phyloP scores from a whole-genome alignment of 1,140 invertebrate genomes.

The Spodoptera litura region DNA sequence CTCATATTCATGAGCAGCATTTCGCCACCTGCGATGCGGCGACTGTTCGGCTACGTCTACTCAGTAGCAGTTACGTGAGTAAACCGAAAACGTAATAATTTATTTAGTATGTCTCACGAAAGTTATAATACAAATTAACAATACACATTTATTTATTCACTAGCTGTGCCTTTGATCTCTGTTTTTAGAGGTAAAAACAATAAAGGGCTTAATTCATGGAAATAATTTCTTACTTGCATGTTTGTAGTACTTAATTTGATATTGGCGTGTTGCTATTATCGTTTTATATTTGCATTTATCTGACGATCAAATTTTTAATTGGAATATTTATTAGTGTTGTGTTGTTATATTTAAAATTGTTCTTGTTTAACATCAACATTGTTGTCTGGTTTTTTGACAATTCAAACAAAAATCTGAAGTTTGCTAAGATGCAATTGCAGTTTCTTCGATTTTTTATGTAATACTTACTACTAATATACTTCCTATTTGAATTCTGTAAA shows the following conservation, averaged over 20 bases:
- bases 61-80: too few relatives aligned
- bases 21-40: too few relatives aligned
- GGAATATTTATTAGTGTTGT: conserved; percentile 12
- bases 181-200: conserved; percentile 12
- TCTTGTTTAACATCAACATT: conserved; percentile 1
- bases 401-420: not conserved
- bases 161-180: conserved; percentile 46
- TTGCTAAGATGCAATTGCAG: not conserved
- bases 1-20: too few relatives aligned
- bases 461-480: not conserved
- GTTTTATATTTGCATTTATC: conserved; percentile 35
- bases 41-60: too few relatives aligned
- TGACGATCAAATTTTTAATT: conserved; percentile 36
- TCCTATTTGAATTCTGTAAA: conserved; percentile 16
- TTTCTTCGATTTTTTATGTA: not conserved
- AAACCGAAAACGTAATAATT: too few relatives aligned
- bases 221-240: conserved; percentile 10
- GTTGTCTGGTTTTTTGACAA: not conserved
- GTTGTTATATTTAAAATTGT: conserved; percentile 1
- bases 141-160: conserved; percentile 33
- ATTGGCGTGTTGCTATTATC: conserved; percentile 12
- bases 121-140: too few relatives aligned
- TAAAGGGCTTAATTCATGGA: conserved; percentile 21
- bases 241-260: conserved; percentile 31
- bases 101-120: too few relatives aligned